Evolutionary conservation across 2,797 vertebrate genomes (phyloP).

Genomic region (Jordanella pulchra): DNA sequence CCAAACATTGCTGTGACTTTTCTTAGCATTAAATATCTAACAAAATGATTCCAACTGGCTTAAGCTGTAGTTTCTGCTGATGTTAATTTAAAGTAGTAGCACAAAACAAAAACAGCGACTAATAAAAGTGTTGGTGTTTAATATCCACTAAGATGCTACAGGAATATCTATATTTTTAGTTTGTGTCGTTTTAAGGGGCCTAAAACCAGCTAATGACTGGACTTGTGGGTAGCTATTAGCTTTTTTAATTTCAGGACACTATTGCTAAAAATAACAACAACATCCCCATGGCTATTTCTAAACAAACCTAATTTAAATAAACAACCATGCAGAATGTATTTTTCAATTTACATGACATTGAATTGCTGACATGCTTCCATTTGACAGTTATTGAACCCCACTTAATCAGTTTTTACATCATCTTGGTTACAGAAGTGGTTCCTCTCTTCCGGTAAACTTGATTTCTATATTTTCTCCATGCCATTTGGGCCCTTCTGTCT

Average conservation of each 20-base stretch:
- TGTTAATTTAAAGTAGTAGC: background rate
- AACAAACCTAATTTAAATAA: background rate
- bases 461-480: background rate
- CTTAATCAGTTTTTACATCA: background rate
- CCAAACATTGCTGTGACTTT: background rate
- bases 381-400: background rate
- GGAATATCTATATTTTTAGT: background rate
- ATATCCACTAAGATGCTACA: background rate
- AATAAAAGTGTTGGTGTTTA: background rate
- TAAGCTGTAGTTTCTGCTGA: background rate
- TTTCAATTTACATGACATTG: background rate
- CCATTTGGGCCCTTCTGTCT: background rate
- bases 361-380: background rate
- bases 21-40: background rate
- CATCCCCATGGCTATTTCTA: background rate
- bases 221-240: background rate
- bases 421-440: too few species aligned
- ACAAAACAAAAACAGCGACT: background rate
- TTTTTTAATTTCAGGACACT: background rate
- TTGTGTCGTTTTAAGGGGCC: background rate
- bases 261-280: background rate
- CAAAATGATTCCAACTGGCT: background rate
- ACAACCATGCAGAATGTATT: background rate
- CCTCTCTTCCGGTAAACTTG: background rate
- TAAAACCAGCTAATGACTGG: background rate